These are phyloP conservation scores for Ganaspis sp. DNA, from an alignment of 1,140 invertebrate species.

Conservation along the genomic window DNA sequence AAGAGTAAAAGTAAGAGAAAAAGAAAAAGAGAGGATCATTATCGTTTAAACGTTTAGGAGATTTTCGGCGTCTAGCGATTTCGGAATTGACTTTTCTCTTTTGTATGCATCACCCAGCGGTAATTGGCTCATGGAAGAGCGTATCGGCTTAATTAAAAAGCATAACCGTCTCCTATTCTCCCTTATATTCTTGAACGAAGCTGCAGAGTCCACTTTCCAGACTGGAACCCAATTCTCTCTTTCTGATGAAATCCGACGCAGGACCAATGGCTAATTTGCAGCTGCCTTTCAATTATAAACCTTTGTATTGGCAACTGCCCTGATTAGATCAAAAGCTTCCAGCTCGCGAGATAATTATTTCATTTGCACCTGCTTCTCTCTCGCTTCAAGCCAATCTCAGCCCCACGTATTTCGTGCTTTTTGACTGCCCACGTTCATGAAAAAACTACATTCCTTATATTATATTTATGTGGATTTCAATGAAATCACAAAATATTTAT, in stretches of 20 bases:
- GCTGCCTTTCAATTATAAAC: constrained; percentile 56
- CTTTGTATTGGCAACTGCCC: constrained; percentile 31
- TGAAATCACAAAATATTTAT: too few species aligned
- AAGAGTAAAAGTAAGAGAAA: neutral
- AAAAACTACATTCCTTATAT: too few species aligned
- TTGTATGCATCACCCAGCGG: neutral
- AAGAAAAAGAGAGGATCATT: neutral
- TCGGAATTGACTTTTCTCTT: neutral
- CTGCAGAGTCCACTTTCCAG: neutral
- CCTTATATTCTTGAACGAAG: neutral
- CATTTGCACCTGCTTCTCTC: constrained; percentile 51
- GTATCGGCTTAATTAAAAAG: constrained; percentile 23
- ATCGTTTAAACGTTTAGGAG: neutral
- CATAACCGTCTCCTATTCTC: neutral
- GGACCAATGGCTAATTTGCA: constrained; percentile 51
- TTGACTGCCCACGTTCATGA: too few species aligned
- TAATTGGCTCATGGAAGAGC: neutral
- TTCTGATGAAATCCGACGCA: constrained; percentile 21
- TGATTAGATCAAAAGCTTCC: constrained; percentile 55
- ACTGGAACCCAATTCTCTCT: constrained; percentile 14
- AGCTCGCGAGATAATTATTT: constrained; percentile 42
- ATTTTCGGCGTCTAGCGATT: neutral
- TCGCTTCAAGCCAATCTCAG: neutral
- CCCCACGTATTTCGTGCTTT: neutral
- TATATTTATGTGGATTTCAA: too few species aligned